Conservation (phyloP, 2,797 vertebrate species). For the Malacoraja senta region DNA sequence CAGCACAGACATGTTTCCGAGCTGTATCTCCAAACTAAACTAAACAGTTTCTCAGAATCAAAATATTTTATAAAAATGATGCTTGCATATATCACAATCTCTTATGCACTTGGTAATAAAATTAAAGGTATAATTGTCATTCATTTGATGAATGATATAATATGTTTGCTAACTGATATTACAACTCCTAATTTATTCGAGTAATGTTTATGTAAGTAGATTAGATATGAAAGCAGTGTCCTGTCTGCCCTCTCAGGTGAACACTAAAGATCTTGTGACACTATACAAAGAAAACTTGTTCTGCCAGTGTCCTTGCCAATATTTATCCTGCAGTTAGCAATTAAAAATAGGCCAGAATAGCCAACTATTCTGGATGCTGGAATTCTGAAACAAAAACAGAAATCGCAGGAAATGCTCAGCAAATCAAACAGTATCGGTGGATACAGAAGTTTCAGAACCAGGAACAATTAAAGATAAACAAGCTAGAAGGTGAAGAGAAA, state of each 20-base stretch:
- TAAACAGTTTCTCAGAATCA: background rate
- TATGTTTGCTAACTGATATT: background rate
- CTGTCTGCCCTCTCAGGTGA: background rate
- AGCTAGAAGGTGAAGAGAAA: too few species aligned
- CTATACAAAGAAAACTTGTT: background rate
- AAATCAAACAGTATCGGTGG: too few species aligned
- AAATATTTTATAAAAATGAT: background rate
- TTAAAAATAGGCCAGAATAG: background rate
- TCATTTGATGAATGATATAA: background rate
- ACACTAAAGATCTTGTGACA: background rate
- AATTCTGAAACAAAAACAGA: too few species aligned
- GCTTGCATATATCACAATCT: background rate
- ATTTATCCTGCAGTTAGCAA: background rate
- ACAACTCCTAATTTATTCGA: background rate
- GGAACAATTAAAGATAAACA: too few species aligned
- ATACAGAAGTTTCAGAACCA: too few species aligned
- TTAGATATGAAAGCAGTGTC: background rate
- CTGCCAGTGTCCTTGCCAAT: background rate
- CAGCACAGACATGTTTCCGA: too few species aligned
- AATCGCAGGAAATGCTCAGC: too few species aligned
- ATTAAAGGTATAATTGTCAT: background rate
- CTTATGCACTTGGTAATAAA: background rate
- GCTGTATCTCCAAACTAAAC: too few species aligned
- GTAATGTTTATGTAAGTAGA: background rate
- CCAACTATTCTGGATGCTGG: too few species aligned